Percentiles rank a stretch among this genome's conserved stretches.
Conservation (phyloP, 2,113 vertebrate genomes). For the Jacana jacana region DNA sequence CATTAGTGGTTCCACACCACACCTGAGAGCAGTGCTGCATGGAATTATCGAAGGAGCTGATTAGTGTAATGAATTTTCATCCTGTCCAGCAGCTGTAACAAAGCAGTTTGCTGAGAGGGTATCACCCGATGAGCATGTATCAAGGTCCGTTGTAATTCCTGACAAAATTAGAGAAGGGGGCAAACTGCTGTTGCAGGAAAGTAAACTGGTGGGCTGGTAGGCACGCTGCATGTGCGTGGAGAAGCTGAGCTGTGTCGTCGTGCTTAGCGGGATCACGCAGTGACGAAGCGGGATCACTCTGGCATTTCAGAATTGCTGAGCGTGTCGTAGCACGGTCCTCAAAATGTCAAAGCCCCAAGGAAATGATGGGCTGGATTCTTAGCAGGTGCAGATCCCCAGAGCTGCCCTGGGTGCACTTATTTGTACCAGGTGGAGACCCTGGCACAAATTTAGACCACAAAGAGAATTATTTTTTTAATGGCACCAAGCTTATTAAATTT, state of each 20-base stretch:
- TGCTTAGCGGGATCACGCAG: background rate
- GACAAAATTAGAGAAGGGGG: background rate
- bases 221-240: background rate
- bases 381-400: background rate
- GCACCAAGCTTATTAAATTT: background rate
- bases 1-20: background rate
- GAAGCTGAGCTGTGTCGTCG: background rate
- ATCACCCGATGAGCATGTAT: background rate
- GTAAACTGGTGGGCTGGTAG: background rate
- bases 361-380: conserved; percentile 1
- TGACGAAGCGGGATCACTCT: background rate
- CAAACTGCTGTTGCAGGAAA: background rate
- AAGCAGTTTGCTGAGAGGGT: background rate
- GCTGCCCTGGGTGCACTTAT: background rate
- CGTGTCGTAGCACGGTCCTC: background rate
- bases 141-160: background rate
- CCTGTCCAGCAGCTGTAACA: background rate
- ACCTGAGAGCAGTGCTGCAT: background rate
- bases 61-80: background rate
- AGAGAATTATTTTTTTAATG: background rate
- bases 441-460: background rate
- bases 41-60: background rate
- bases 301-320: conserved; percentile 14
- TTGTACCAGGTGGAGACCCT: background rate
- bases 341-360: conserved; percentile 35